Conservation (phyloP, 2,888 invertebrate genomes). For the Bembecia ichneumoniformis region DNA sequence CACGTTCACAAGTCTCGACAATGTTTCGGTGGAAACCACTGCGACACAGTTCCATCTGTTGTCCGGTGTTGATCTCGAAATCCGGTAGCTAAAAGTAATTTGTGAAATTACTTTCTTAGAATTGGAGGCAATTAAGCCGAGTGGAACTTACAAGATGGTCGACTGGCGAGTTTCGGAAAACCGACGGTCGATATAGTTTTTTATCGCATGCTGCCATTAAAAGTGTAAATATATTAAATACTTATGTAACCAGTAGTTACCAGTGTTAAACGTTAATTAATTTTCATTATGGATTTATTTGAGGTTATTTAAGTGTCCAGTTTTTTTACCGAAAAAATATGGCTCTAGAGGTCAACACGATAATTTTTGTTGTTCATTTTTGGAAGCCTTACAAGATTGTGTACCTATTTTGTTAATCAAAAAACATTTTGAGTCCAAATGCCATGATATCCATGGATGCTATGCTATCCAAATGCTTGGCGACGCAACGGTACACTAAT, state of each 20-base stretch:
- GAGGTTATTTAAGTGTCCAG: neutral
- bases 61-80: conserved; percentile 51
- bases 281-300: neutral
- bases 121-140: conserved; percentile 61
- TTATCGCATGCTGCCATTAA: neutral
- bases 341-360: too few species aligned
- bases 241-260: neutral
- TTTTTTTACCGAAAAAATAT: too few species aligned
- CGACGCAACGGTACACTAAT: too few species aligned
- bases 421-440: too few species aligned
- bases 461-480: too few species aligned
- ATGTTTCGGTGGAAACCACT: conserved; percentile 11
- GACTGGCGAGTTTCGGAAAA: neutral
- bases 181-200: neutral
- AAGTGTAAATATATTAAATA: neutral
- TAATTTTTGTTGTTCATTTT: too few species aligned
- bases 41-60: conserved; percentile 35
- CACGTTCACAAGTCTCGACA: neutral
- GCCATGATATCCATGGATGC: too few species aligned
- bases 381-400: too few species aligned
- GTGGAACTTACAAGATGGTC: neutral
- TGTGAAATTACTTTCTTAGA: conserved; percentile 73
- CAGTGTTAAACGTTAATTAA: neutral
- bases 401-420: too few species aligned
- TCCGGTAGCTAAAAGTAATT: conserved; percentile 71